Base-by-base conservation (phyloP, 2,888 invertebrate genomes). In the Mythimna lalbum region DNA sequence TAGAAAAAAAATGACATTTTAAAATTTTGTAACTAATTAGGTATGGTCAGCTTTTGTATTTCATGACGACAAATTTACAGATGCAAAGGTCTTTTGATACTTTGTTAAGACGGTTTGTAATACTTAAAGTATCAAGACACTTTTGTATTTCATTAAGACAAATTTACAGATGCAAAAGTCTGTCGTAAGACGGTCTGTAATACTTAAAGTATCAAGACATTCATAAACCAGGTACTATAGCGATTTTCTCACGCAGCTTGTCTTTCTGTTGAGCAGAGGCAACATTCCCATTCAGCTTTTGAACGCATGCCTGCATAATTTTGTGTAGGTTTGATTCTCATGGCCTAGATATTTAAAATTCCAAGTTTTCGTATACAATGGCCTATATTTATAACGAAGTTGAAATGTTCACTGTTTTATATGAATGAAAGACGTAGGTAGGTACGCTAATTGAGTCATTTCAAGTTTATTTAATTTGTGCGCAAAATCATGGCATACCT, bases 271-370 rank as follows among this genome's bases (percentile, higher is more conserved):
- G 53, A 57, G 73, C 79, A 66, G 63, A 81, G 68, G 82, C 63
- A 68, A 31, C 52, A 76, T 73, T 81, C 65, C n/a, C 21, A 60
- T 78, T 43, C 62, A 63, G 82, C 65, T 72, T 69, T 53, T 53
- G 23, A 68, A 33, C 55, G 64, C 80, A 73, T 82, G 49, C 60
- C 60, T 80, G 82, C 79, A 82, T 80, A 82, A 63, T 63, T 69
- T 62, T 69, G 39, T 49, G 43, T 63, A 55, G 56, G 23, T 53
- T 73, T 31, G 47, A 79, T 82, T 78, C 75, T 12, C 65, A 59
- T 79, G 63, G 17, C 74, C 79, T 61, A 82, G 60, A 69, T 82
- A 61, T 63, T 69, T 56, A 17, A 52, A 53, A 79, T 69, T 43
- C 55, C 57, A 50, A 47, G n/a, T 56, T 75, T 80, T 47, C 33